Conservation (phyloP, 2,888 invertebrate species). For the Drosophila silvestris region DNA sequence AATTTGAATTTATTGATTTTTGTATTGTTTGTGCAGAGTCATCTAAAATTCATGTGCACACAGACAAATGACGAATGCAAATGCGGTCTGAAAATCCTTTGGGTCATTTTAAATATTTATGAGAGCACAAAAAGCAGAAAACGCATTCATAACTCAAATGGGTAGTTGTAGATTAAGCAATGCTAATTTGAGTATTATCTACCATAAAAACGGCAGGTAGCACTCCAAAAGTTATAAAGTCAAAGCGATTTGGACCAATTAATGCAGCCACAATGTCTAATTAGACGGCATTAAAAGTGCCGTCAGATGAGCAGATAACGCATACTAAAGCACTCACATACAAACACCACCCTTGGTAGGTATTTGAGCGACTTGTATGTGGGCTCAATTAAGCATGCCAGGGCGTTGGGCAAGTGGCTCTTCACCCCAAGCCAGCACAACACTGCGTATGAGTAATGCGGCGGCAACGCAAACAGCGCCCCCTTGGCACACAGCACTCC, state of each 20-base stretch:
- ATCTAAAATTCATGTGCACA: constrained; percentile 58
- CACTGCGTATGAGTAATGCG: constrained; percentile 73
- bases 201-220: constrained; percentile 42
- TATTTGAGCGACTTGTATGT: constrained; percentile 19
- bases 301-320: constrained; percentile 62
- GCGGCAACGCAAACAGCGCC: constrained; percentile 16
- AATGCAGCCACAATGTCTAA: constrained; percentile 75
- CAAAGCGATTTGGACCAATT: constrained; percentile 66
- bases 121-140: neutral
- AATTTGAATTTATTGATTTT: constrained; percentile 78
- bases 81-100: constrained; percentile 39
- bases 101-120: constrained; percentile 64
- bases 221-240: constrained; percentile 69
- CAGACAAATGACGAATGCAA: constrained; percentile 66
- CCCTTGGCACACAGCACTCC: constrained; percentile 15
- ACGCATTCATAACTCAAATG: constrained; percentile 1
- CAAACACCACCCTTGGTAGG: neutral
- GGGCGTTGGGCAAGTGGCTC: constrained; percentile 57
- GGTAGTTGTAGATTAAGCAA: constrained; percentile 47
- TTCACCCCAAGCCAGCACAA: constrained; percentile 48
- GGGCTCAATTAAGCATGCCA: constrained; percentile 64
- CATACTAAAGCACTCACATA: constrained; percentile 39
- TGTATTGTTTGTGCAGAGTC: constrained; percentile 42
- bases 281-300: constrained; percentile 71
- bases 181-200: constrained; percentile 65